Evolutionary conservation across 2,113 vertebrate genomes (phyloP).

Genomic region (Scomber colias): DNA sequence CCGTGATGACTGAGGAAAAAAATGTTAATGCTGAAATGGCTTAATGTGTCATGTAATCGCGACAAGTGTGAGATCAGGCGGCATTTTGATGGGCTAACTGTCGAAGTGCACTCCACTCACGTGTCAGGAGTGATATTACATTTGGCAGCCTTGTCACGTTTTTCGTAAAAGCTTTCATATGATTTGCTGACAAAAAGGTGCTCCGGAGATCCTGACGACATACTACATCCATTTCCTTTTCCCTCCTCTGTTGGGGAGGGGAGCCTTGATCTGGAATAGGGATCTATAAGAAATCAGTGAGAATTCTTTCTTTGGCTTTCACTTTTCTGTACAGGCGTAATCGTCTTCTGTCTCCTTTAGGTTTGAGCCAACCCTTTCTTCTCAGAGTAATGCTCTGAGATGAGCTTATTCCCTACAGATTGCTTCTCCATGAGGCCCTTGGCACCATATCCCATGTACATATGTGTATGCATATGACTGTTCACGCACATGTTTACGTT

Average conservation of each 20-base stretch:
- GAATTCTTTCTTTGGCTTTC: slow-evolving; percentile 31
- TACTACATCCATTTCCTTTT: slow-evolving; percentile 56
- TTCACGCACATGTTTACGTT: slow-evolving; percentile 40
- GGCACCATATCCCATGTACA: slow-evolving; percentile 39
- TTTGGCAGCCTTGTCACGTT: slow-evolving; percentile 75
- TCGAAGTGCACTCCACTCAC: slow-evolving; percentile 70
- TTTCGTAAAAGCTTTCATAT: slow-evolving; percentile 62
- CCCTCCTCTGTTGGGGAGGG: slow-evolving; percentile 1
- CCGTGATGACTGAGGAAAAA: slow-evolving; percentile 12
- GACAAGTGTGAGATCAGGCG: slow-evolving; percentile 75
- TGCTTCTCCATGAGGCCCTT: slow-evolving; percentile 53
- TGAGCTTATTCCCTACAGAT: slow-evolving; percentile 59
- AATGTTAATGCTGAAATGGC: slow-evolving; percentile 52
- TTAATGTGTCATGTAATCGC: slow-evolving; percentile 75
- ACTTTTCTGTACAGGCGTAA: slow-evolving; percentile 15
- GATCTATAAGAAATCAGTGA: slow-evolving; percentile 51
- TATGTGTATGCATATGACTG: slow-evolving; percentile 18
- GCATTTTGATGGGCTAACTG: slow-evolving; percentile 68
- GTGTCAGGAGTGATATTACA: slow-evolving; percentile 67
- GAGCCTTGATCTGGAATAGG: slow-evolving; percentile 36
- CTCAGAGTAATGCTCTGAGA: slow-evolving; percentile 22
- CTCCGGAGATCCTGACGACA: slow-evolving; percentile 38
- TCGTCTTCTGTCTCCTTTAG: slow-evolving; percentile 25
- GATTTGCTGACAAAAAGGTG: slow-evolving; percentile 75
- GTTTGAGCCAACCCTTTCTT: slow-evolving; percentile 10